phyloP scores from a whole-genome alignment of 2,113 vertebrate genomes.

The Prolemur simus region DNA sequence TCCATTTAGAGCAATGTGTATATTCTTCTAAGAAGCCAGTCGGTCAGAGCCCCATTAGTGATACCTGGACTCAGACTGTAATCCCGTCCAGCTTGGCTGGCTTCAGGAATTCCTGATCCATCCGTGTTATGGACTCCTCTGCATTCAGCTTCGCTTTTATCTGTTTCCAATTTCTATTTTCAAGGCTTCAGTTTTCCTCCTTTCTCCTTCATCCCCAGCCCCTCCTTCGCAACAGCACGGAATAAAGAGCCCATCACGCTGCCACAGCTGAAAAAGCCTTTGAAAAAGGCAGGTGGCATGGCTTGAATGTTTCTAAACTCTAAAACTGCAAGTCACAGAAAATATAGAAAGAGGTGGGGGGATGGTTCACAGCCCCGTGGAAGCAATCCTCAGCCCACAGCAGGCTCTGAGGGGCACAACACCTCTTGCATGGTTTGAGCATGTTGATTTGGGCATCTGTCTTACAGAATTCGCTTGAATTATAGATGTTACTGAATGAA shows the following conservation, averaged over 20 bases:
- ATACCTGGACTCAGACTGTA: background rate
- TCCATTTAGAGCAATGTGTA: fast-evolving
- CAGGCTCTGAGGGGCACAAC: background rate
- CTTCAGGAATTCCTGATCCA: background rate
- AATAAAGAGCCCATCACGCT: slow-evolving; percentile 35
- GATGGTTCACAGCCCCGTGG: background rate
- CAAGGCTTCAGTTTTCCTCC: background rate
- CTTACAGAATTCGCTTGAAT: slow-evolving; percentile 48
- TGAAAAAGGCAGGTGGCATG: background rate
- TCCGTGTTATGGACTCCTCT: background rate
- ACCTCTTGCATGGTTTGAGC: background rate
- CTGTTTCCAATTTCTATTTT: slow-evolving; percentile 52
- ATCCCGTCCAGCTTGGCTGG: background rate
- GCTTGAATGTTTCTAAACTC: slow-evolving; percentile 48
- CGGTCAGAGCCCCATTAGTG: background rate
- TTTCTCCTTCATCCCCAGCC: background rate
- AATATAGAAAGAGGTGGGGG: background rate
- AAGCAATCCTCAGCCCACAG: background rate
- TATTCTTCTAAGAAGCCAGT: too few relatives aligned
- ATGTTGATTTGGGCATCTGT: background rate
- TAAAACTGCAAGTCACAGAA: background rate
- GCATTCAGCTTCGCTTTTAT: background rate
- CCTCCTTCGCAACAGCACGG: slow-evolving; percentile 27
- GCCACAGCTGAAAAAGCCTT: background rate
- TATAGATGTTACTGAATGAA: slow-evolving; percentile 65